Base-by-base conservation (phyloP, 2,113 vertebrate genomes). In the Etheostoma cragini region DNA sequence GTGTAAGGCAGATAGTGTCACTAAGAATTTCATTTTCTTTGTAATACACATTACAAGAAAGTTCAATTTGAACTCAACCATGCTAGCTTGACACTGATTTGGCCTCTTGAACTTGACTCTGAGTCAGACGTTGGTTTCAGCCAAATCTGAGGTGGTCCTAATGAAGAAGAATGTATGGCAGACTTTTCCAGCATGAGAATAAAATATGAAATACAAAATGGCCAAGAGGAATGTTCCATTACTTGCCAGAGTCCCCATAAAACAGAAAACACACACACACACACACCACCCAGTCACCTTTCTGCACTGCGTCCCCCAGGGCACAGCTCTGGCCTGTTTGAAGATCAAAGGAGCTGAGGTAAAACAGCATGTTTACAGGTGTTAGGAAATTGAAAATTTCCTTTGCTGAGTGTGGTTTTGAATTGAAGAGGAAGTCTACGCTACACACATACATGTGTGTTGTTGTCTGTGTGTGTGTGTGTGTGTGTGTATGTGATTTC, bases 381-480 rank as follows among this genome's bases (percentile, higher is more conserved):
- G 92, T 81, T 53, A 73, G 90, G 90, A 94, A 94, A 94, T 94
- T 92, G 89, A 92, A 93, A 85, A 90, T 90, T 87, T 92, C 89
- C 90, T 85, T 1, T 68, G 71, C 76, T 61, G 64, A 84, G 81
- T 85, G 82, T 88, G 81, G 72, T 74, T 81, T 83, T 80, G 49
- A 85, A 87, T 76, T 73, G 63, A 47, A 46, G 66, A 84, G 87
- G 81, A 86, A 84, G 80, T 90, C 50, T 56, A 47, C 1, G 21
- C 50, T 50, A 10, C 38, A 10, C 38, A 38, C 6, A 17, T 57
- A 6, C 17, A 67, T 81, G 71, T 53, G 71, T 78, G 58, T 2
- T 11, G 38, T 42, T 42, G 35, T 38, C 8, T 38, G 10, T 42
- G 38, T 42, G 38, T 42, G 38, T 11, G 38, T 42, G 38, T 42